Conservation (phyloP, 2,113 vertebrate genomes). For the Ivindomyrus marchei region DNA sequence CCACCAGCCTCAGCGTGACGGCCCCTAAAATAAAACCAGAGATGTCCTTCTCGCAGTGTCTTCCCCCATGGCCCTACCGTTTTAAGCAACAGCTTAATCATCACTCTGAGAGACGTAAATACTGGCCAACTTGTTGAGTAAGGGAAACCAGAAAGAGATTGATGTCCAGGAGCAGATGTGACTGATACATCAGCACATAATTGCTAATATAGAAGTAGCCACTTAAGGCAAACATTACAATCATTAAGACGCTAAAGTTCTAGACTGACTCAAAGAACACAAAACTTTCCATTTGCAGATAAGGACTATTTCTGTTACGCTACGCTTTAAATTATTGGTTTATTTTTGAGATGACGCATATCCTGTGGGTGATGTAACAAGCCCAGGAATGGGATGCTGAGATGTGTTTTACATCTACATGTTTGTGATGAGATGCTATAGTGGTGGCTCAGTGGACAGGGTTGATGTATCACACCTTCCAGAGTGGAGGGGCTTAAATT, state of each 20-base stretch:
- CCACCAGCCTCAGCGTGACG: constrained; percentile 30
- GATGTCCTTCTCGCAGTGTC: constrained; percentile 34
- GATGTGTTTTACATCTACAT: not conserved
- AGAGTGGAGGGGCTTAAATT: not conserved
- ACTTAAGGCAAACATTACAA: constrained; percentile 45
- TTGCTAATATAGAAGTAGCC: constrained; percentile 53
- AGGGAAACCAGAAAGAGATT: constrained; percentile 56
- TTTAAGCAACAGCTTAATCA: constrained; percentile 70
- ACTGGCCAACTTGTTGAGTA: constrained; percentile 59
- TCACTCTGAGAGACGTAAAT: constrained; percentile 70
- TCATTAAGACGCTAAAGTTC: not conserved
- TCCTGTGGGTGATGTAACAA: not conserved
- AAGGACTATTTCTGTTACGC: not conserved
- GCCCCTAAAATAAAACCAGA: constrained; percentile 56
- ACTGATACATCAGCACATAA: constrained; percentile 46
- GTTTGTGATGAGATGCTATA: not conserved
- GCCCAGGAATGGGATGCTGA: not conserved
- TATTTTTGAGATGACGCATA: not conserved
- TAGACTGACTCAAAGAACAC: not conserved
- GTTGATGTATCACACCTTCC: not conserved
- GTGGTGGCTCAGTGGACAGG: not conserved
- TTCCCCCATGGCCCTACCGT: constrained; percentile 47
- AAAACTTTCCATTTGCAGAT: not conserved
- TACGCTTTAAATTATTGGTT: constrained; percentile 22
- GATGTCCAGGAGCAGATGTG: constrained; percentile 64